A percentile compares a stretch with the other conserved stretches of the same genome.
These are phyloP conservation scores for Eustalomyia histrio DNA, from an alignment of 2,888 invertebrate species.

Conservation along the genomic window DNA sequence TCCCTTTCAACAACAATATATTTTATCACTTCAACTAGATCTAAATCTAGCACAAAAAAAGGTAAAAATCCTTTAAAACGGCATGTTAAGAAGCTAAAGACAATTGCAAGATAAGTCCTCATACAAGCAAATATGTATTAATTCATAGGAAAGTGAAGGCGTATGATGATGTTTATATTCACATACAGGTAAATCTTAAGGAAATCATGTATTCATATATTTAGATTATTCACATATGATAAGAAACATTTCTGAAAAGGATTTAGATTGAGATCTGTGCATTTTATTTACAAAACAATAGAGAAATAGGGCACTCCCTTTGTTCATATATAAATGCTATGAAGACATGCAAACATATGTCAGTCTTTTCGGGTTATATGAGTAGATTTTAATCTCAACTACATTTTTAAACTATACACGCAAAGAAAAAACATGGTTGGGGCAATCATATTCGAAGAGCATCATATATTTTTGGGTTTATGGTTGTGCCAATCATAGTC, in stretches of 20 bases:
- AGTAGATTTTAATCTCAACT: neutral
- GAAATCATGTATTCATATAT: neutral
- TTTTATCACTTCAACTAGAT: slow-evolving; percentile 22
- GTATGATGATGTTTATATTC: slow-evolving; percentile 13
- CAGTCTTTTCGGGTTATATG: neutral
- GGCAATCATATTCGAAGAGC: too few species aligned
- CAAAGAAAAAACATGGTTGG: too few species aligned
- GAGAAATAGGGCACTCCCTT: neutral
- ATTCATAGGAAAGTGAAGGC: neutral
- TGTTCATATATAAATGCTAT: neutral
- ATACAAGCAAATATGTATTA: neutral
- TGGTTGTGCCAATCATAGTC: too few species aligned
- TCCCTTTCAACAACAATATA: neutral
- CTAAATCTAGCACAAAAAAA: slow-evolving; percentile 18
- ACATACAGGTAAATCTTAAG: neutral
- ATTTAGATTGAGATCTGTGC: slow-evolving; percentile 28
- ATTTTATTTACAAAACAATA: neutral
- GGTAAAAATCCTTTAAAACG: slow-evolving; percentile 1
- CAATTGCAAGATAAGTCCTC: neutral
- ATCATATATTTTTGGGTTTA: too few species aligned
- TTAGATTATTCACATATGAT: slow-evolving; percentile 2
- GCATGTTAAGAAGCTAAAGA: slow-evolving; percentile 13
- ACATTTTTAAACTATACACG: neutral
- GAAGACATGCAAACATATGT: neutral
- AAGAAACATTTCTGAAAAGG: slow-evolving; percentile 15